phyloP scores from a whole-genome alignment of 1,140 invertebrate species.

The Sarcophaga bullata region DNA sequence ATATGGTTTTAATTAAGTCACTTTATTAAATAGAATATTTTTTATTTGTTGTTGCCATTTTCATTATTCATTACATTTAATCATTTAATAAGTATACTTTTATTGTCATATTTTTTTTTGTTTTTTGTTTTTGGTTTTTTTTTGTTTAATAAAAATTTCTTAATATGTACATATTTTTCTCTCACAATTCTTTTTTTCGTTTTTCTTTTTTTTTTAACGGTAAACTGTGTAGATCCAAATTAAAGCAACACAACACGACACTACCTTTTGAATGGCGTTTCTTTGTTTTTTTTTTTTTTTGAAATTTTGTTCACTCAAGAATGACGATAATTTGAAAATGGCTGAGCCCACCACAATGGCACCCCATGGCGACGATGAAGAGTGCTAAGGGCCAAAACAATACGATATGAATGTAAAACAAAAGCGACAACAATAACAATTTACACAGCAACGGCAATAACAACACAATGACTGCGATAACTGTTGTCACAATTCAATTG shows the following conservation, averaged over 20 bases:
- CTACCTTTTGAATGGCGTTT: conserved; percentile 36
- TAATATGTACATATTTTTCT: not conserved
- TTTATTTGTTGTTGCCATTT: no score
- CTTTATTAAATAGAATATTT: no score
- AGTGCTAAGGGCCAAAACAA: conserved; percentile 32
- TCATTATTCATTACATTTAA: no score
- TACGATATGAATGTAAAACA: conserved; percentile 23
- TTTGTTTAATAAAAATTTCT: not conserved
- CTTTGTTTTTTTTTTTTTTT: not conserved
- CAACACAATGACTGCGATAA: conserved; percentile 19
- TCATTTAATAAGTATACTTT: no score
- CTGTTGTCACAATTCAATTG: not conserved
- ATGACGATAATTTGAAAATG: conserved; percentile 33
- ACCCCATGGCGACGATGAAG: conserved; percentile 32
- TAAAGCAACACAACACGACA: conserved; percentile 28
- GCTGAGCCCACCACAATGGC: conserved; percentile 36
- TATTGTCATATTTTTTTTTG: no score
- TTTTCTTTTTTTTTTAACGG: not conserved
- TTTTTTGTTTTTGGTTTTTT: no score
- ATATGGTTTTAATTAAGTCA: no score
- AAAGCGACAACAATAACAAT: not conserved
- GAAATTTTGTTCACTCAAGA: conserved; percentile 29
- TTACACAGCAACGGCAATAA: not conserved
- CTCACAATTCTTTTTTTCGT: not conserved
- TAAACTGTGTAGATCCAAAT: not conserved